Conservation (phyloP, 2,888 invertebrate genomes). For the Lasioglossum oenotherae region DNA sequence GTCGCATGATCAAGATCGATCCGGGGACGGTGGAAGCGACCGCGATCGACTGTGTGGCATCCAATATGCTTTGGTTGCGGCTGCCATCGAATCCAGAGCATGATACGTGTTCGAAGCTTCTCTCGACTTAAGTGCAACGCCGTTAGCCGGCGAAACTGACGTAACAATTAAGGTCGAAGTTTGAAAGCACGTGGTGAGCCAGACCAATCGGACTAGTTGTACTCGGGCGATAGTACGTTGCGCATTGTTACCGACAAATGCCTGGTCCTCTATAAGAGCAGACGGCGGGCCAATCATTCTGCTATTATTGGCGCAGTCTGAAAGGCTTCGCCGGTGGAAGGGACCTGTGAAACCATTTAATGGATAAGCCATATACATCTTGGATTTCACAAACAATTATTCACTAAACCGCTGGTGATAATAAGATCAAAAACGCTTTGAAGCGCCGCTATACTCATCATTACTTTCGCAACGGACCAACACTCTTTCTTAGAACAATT, state of each 20-base stretch:
- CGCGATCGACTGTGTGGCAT: slow-evolving; percentile 23
- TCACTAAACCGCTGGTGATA: slow-evolving; percentile 48
- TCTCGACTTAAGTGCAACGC: slow-evolving; percentile 26
- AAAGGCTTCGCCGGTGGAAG: slow-evolving; percentile 20
- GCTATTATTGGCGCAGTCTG: slow-evolving; percentile 75
- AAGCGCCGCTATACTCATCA: background rate
- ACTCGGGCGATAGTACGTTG: slow-evolving; percentile 75
- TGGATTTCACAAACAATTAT: slow-evolving; percentile 74
- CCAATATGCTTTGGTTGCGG: slow-evolving; percentile 24
- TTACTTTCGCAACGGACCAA: background rate
- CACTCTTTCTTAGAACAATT: background rate
- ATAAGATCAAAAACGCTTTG: background rate
- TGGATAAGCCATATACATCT: slow-evolving; percentile 71
- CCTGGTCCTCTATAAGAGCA: slow-evolving; percentile 70
- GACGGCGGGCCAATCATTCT: slow-evolving; percentile 80
- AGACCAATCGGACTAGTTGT: slow-evolving; percentile 66
- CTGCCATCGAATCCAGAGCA: slow-evolving; percentile 4
- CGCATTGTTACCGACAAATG: slow-evolving; percentile 78
- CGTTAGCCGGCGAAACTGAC: slow-evolving; percentile 46
- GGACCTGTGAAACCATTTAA: slow-evolving; percentile 69
- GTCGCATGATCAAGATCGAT: background rate
- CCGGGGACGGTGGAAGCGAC: background rate
- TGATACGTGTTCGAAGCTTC: slow-evolving; percentile 29
- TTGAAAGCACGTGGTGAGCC: slow-evolving; percentile 64
- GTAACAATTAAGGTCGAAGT: slow-evolving; percentile 69